Evolutionary conservation across 2,797 vertebrate species (phyloP).

Genomic region (Helarctos malayanus): DNA sequence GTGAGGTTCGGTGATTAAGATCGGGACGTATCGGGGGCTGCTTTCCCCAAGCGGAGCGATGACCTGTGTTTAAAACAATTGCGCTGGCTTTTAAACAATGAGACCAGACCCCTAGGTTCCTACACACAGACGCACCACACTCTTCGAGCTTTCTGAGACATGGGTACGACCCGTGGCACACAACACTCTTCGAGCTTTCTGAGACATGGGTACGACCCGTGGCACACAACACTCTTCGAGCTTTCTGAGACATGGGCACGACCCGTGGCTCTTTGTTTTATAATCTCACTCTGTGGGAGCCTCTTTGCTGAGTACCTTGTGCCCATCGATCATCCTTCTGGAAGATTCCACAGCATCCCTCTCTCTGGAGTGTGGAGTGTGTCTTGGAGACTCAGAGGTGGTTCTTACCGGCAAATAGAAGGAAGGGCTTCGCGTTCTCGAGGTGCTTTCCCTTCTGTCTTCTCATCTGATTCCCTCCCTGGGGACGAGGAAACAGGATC

Average conservation of each 20-base stretch:
- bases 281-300: background rate
- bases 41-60: background rate
- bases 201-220: rapidly evolving
- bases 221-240: rapidly evolving
- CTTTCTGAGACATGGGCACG: rapidly evolving
- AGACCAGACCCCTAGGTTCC: background rate
- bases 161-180: rapidly evolving
- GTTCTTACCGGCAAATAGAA: background rate
- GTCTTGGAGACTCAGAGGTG: background rate
- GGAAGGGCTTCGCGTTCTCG: background rate
- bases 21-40: rapidly evolving
- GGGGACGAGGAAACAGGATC: background rate
- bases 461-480: background rate
- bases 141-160: rapidly evolving
- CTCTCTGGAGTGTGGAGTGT: background rate
- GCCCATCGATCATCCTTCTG: background rate
- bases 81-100: rapidly evolving
- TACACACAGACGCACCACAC: rapidly evolving
- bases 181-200: rapidly evolving
- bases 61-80: background rate
- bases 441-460: background rate
- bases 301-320: background rate
- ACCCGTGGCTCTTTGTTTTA: background rate
- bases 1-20: no score
- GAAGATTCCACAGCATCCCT: background rate